Conservation (phyloP, 2,888 invertebrate genomes). For the Sarcophaga rosellei region DNA sequence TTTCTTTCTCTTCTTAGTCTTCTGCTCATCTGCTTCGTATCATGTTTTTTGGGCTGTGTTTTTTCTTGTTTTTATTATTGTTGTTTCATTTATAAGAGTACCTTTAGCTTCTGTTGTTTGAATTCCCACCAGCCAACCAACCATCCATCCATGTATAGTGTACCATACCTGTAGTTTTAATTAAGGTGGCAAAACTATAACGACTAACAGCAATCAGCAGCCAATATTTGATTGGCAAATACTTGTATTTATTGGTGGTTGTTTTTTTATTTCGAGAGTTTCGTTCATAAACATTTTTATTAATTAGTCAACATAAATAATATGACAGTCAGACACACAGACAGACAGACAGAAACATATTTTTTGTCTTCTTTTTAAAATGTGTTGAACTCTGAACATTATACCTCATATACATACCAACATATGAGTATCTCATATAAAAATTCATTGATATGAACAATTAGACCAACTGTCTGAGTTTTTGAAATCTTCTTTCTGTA, state of each 20-base stretch:
- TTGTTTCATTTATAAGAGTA: not conserved
- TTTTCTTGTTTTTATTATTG: not conserved
- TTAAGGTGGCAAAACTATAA: slow-evolving; percentile 27
- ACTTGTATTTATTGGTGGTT: not conserved
- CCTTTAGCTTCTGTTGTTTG: slow-evolving; percentile 30
- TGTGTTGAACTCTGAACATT: slow-evolving; percentile 23
- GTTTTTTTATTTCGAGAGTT: not conserved
- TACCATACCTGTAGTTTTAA: slow-evolving; percentile 10
- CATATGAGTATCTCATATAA: not conserved
- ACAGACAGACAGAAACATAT: slow-evolving; percentile 14
- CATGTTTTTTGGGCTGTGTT: not conserved
- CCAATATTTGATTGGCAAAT: slow-evolving; percentile 55
- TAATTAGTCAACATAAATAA: slow-evolving; percentile 66
- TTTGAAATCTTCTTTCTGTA: not conserved
- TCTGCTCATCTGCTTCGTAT: not conserved
- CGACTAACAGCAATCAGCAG: not conserved
- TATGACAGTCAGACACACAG: slow-evolving; percentile 49
- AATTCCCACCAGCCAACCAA: slow-evolving; percentile 40
- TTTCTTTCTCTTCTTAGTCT: not conserved
- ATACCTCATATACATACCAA: no score
- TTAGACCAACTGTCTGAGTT: slow-evolving; percentile 1
- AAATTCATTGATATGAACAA: slow-evolving; percentile 11
- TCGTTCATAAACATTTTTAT: slow-evolving; percentile 50
- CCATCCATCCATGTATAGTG: not conserved
- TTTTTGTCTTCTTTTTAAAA: not conserved